Evolutionary conservation across 2,797 vertebrate species (phyloP), one percentile per base, ranked within the genome.

Genomic region (Cuniculus paca): DNA sequence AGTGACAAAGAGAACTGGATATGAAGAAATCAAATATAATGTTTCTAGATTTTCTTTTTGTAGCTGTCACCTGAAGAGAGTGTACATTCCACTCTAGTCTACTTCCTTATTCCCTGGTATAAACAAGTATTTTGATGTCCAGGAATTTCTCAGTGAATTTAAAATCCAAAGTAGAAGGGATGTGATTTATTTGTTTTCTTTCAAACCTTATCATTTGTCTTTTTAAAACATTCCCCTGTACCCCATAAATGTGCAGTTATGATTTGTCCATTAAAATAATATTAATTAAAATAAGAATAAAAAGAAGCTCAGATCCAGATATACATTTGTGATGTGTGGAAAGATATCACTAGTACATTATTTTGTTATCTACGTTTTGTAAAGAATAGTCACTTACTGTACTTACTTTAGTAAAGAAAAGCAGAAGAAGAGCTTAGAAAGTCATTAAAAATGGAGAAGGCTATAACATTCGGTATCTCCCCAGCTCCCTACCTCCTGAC

Each of bases 151-250:
- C 22, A 54, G 11, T 90, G 93, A 75, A 14, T 85, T 94, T 42
- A 65, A 34, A 94, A 74, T 28, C 12, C 4, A 48, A 58, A 45
- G 12, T 60, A 36, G 16, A 91, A 85, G 24, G 1, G 0, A 1
- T n/a, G 5, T 74, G 45, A 61, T 16, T 91, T 79, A 42, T 54
- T 79, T 75, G 28, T 10, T 3, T n/a, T 89, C 26, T 50, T 10
- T 81, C 58, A 86, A 65, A 70, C 3, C 36, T 83, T 96, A 82
- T 28, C 4, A 65, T 94, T 90, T 94, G 16, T 88, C 19, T 87
- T 48, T 79, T 79, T 11, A 70, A 31, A 85, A 20, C 7, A 70
- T 56, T 68, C 24, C 12, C 6, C 22, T 24, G 8, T 68, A 19
- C 48, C 39, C n/a, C 56, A 14, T 58, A 50, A 16, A 56, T 72